phyloP scores from a whole-genome alignment of 2,113 vertebrate genomes.

The Lanius collurio region DNA sequence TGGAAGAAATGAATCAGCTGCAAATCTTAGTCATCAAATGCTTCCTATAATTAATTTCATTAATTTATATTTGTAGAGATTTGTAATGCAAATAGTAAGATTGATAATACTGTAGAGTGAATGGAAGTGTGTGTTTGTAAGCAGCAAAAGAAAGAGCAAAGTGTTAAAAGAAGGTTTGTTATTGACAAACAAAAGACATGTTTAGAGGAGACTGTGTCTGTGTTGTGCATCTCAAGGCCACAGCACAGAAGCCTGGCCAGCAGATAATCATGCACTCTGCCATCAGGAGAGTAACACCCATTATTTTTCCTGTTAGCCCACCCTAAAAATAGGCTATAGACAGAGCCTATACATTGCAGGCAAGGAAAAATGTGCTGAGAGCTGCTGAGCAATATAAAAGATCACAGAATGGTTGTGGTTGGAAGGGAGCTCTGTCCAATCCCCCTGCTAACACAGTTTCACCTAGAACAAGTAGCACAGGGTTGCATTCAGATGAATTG shows the following conservation, averaged over 20 bases:
- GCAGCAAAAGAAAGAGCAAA: not conserved
- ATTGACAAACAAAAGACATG: not conserved
- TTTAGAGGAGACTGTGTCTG: not conserved
- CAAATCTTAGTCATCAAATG: constrained; percentile 19
- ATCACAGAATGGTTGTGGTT: not conserved
- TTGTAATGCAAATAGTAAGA: not conserved
- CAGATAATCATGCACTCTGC: not conserved
- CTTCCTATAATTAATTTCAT: constrained; percentile 41
- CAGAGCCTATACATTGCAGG: not conserved
- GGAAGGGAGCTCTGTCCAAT: not conserved
- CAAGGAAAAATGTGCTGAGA: not conserved
- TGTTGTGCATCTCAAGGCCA: not conserved
- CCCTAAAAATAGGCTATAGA: not conserved
- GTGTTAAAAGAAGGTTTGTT: not conserved
- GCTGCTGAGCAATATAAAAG: not conserved
- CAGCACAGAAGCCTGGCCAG: not conserved
- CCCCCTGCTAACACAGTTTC: not conserved
- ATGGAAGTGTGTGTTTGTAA: not conserved
- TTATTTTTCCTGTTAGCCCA: not conserved
- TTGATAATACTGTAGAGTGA: not conserved
- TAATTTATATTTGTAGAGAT: not conserved
- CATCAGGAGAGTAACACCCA: not conserved
- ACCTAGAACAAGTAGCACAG: not conserved
- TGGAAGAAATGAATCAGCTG: constrained; percentile 1
- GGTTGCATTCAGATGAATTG: rapidly evolving